A percentile compares a stretch with the other conserved stretches of the same genome.
These are phyloP conservation scores for Machaerirhynchus nigripectus DNA, from an alignment of 2,113 vertebrate genomes.

Conservation along the genomic window DNA sequence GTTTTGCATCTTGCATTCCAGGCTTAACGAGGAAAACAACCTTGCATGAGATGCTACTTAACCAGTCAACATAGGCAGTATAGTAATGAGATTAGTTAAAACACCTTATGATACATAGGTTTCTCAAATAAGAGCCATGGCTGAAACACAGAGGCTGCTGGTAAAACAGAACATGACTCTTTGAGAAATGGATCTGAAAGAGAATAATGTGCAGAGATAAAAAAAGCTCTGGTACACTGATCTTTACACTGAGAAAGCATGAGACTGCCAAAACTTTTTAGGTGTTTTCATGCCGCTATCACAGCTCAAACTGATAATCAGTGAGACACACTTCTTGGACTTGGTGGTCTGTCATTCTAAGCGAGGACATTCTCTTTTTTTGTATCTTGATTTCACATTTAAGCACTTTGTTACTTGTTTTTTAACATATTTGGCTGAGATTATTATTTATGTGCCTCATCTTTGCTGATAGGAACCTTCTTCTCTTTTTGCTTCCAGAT, in stretches of 20 bases:
- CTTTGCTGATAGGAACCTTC: background rate
- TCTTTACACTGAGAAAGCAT: background rate
- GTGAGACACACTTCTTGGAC: background rate
- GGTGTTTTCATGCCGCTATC: background rate
- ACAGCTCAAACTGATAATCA: background rate
- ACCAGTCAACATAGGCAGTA: background rate
- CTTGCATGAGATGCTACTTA: background rate
- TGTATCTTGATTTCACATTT: background rate
- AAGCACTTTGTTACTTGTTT: background rate
- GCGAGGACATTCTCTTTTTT: background rate
- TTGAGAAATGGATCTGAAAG: background rate
- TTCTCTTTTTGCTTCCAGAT: conserved; percentile 16
- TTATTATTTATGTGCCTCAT: background rate
- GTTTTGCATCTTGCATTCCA: background rate
- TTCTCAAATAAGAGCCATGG: background rate
- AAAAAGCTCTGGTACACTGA: background rate
- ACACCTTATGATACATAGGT: background rate
- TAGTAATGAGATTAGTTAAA: conserved; percentile 29
- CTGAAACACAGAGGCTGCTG: background rate
- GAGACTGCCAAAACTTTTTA: background rate
- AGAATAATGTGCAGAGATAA: background rate
- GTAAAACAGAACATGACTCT: background rate
- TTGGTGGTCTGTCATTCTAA: background rate
- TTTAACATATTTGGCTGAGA: background rate
- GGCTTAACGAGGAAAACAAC: conserved; percentile 1